Base-by-base conservation (phyloP, 1,140 invertebrate species). In the Wasmannia auropunctata region DNA sequence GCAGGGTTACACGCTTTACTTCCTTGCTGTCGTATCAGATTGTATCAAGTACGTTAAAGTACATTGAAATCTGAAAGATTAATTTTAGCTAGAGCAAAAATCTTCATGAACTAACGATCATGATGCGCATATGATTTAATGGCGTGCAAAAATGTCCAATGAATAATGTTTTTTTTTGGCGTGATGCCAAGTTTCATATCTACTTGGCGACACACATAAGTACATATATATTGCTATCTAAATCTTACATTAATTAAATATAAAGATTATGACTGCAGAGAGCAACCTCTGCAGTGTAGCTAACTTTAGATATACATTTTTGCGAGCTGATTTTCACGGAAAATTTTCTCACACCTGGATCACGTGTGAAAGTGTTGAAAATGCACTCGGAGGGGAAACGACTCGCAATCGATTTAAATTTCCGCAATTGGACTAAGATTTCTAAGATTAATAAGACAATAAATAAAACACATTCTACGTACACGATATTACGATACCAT, bases 271-370 rank as follows among this genome's bases (percentile, higher is more conserved):
- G 3, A 19, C 0, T 0, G 7, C 60, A n/a, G n/a, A 67, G n/a
- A 67, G 25, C 37, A 49, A 16, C 10, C n/a, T 79, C 49, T n/a
- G n/a, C n/a, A 19, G 7, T 14, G 34, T 56, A 51, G 19, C 49
- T 40, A 54, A 46, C 6, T 28, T 43, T 37, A 6, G 37, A 51
- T n/a, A 5, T 62, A 51, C 16, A 11, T 16, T 69, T 80, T 58
- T 76, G 31, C 49, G 7, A 34, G 28, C n/a, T n/a, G n/a, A 79
- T 75, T 80, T 86, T 86, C 84, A 58, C 75, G 22, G 7, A 65
- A 67, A 19, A 49, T 46, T 67, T 85, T 85, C 83, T 46, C 74
- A 85, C 22, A n/a, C 51, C n/a, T n/a, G n/a, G n/a, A n/a, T n/a
- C n/a, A n/a, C n/a, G n/a, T n/a, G n/a, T n/a, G n/a, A n/a, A n/a